Evolutionary conservation across 2,888 invertebrate species (phyloP).

Genomic region (Aphodius granarius): DNA sequence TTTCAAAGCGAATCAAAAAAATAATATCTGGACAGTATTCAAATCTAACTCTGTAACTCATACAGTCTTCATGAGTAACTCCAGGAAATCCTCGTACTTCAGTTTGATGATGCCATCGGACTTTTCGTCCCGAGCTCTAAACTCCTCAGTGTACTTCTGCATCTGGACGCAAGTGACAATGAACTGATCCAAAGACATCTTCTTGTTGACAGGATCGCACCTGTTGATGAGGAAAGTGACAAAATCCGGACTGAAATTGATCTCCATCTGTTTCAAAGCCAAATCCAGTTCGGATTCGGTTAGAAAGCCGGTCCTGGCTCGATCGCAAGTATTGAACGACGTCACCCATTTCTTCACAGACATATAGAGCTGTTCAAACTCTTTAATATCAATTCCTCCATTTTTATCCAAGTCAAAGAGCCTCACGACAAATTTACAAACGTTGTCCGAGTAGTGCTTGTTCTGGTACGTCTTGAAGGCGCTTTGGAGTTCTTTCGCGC

Average conservation of each 20-base stretch:
- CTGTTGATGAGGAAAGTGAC: constrained; percentile 70
- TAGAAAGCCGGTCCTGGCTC: constrained; percentile 81
- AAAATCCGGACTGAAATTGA: constrained; percentile 79
- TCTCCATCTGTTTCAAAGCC: constrained; percentile 65
- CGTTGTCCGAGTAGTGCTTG: constrained; percentile 77
- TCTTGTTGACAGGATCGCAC: constrained; percentile 65
- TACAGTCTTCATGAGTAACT: constrained; percentile 37
- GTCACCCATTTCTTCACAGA: constrained; percentile 89
- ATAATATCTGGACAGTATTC: constrained; percentile 2
- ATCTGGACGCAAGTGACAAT: constrained; percentile 52
- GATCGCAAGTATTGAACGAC: constrained; percentile 82
- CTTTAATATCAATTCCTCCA: constrained; percentile 79
- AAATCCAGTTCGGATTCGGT: constrained; percentile 76
- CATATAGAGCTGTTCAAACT: constrained; percentile 83
- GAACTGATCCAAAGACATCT: constrained; percentile 51
- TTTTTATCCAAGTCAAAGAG: constrained; percentile 87
- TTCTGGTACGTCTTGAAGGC: constrained; percentile 87
- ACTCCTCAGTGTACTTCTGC: constrained; percentile 50
- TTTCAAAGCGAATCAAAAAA: neutral
- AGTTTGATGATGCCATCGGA: constrained; percentile 47
- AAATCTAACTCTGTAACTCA: neutral
- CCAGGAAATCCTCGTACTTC: constrained; percentile 57
- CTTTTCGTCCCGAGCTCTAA: constrained; percentile 46
- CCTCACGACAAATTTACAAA: constrained; percentile 86
- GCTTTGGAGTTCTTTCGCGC: constrained; percentile 73